Base-by-base conservation (phyloP, 2,888 invertebrate genomes). In the Liodrosophila aerea region DNA sequence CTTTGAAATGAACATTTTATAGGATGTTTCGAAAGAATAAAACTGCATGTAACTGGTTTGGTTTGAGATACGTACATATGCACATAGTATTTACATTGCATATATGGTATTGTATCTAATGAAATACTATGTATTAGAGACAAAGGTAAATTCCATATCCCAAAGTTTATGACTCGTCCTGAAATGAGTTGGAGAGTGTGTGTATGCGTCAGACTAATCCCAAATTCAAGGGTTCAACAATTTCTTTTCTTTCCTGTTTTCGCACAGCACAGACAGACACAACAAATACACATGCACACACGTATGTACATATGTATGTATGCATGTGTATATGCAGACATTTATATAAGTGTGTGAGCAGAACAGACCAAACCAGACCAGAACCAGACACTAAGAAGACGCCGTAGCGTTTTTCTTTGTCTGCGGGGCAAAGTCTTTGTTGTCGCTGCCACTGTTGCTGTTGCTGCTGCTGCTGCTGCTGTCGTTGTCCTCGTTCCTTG, bases 191-290 rank as follows among this genome's bases (percentile, higher is more conserved):
- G 2, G 22, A 4, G 2, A 4, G 22, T 22, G 2, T 22, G 22
- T 31, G 27, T 50, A 22, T 51, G 31, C 46, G 22, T 22, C 56
- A 50, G 53, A 62, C 43, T 43, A 64, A 69, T 60, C 45, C 59
- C 41, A 52, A 68, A 47, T 60, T 64, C 56, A 59, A 62, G 64
- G 64, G 75, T 77, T 74, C 77, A 74, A 65, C 70, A 71, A 46
- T 59, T 73, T 70, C 65, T 76, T 68, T 65, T 59, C 63, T 78
- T 78, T 76, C 76, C 80, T 76, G 76, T 75, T 75, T 70, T 68
- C 39, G 64, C 69, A 69, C 53, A 57, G 50, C 49, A 60, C 49
- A 60, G 47, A 39, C 67, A 58, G 57, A 51, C 53, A 66, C 13
- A 58, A 47, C 49, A 50, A 51, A 64, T 37, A 44, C 54, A 22